Base-by-base conservation (phyloP, 2,113 vertebrate species). In the Empidonax traillii region DNA sequence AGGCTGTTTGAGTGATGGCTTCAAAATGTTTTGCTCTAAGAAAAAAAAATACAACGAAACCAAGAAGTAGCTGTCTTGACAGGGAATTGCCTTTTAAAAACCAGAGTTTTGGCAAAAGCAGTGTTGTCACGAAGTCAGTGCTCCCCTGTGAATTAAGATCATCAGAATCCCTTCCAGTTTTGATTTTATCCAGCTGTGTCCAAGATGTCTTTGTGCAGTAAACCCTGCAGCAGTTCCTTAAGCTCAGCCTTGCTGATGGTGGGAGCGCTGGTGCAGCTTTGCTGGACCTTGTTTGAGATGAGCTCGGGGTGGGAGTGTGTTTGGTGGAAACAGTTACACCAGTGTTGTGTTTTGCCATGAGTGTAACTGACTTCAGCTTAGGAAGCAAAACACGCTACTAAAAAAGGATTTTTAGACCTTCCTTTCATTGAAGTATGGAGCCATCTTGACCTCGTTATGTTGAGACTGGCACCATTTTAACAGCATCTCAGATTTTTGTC, bases 291-390 rank as follows among this genome's bases (percentile, higher is more conserved):
- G 8, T 47, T 33, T 59, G 35, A 35, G 58, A 8, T 33, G 31
- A 55, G 28, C 8, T 84, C 5, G 10, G 13, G 3, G 2, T 23
- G 11, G 17, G 22, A 35, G n/a, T 15, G 23, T 44, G 22, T 18
- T 56, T 43, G 31, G 25, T 82, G 75, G 78, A 74, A 94, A 67
- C 20, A 31, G 49, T 68, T 85, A 37, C 49, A 46, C 18, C 4
- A 12, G 1, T 46, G 24, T 28, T 0, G 1, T 9, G 5, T 20
- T 85, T 44, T 62, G 9, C 3, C 3, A 11, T 9, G 10, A 8
- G 18, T n/a, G 21, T 52, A 52, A 30, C 21, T 47, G 44, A 5
- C 52, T 79, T 68, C 14, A 65, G 14, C 2, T 77, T 12, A 28
- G 22, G n/a, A 47, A 87, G 41, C 17, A 33, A 68, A 75, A 18